Conservation (phyloP, 53 echinoderm and acorn worm genomes). For the Patiria pectinifera region DNA sequence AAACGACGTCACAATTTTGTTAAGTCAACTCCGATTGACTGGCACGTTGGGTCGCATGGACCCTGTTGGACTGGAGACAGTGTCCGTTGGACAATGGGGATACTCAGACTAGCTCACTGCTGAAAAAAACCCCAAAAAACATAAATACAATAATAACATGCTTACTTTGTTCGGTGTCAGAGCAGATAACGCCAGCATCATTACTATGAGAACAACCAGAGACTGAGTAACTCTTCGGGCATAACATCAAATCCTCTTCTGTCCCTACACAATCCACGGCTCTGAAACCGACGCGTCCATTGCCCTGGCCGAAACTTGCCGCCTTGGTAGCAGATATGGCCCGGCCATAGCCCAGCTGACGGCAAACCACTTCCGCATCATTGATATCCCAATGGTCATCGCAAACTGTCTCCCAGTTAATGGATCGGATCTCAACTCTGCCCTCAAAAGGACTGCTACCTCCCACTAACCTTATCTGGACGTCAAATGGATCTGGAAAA, state of each 20-base stretch:
- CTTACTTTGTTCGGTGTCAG: too few relatives aligned
- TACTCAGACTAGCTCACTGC: too few relatives aligned
- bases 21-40: too few relatives aligned
- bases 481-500: too few relatives aligned
- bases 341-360: conserved; percentile 45
- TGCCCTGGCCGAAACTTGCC: conserved; percentile 50
- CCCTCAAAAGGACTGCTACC: conserved; percentile 41
- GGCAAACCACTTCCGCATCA: conserved; percentile 68
- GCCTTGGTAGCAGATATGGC: not conserved
- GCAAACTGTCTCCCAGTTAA: conserved; percentile 68
- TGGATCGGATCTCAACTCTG: conserved; percentile 48
- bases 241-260: conserved; percentile 25
- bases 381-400: conserved; percentile 67
- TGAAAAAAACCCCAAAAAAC: too few relatives aligned
- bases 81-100: too few relatives aligned
- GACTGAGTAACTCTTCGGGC: not conserved
- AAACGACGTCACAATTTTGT: too few relatives aligned
- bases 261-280: conserved; percentile 52
- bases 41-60: too few relatives aligned
- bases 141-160: too few relatives aligned
- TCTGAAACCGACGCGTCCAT: conserved; percentile 16
- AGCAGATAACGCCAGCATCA: conserved; percentile 48
- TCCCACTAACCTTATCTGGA: not conserved
- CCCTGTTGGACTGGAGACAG: too few relatives aligned
- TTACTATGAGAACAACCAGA: conserved; percentile 51